Evolutionary conservation across 23 tunicate genomes (phyloP).

Genomic region (Ciona savignyi): DNA sequence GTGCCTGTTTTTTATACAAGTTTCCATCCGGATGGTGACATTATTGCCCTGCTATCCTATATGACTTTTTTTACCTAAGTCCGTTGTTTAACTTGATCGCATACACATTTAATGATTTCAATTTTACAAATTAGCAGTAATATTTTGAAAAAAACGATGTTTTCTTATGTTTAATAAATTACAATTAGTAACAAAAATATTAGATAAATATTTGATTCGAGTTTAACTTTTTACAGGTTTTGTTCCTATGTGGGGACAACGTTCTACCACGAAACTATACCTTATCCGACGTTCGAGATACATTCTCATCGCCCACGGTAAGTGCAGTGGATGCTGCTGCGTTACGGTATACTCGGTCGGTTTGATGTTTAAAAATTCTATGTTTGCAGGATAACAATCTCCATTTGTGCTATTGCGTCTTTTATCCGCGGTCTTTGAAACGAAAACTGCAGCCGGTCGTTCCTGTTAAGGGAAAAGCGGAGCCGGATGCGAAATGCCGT

Average conservation of each 20-base stretch:
- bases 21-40: no score
- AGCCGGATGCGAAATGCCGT: not conserved
- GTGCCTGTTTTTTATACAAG: no score
- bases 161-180: no score
- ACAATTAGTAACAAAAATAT: no score
- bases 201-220: no score
- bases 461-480: not conserved
- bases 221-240: slow-evolving; percentile 58
- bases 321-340: slow-evolving; percentile 4
- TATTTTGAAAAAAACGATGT: no score
- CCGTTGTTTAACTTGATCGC: no score
- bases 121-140: no score
- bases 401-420: slow-evolving; percentile 21
- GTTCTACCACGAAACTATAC: slow-evolving; percentile 39
- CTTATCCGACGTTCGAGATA: slow-evolving; percentile 45
- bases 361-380: not conserved
- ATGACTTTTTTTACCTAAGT: no score
- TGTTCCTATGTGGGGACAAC: slow-evolving; percentile 39
- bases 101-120: no score
- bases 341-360: not conserved
- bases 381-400: slow-evolving; percentile 21
- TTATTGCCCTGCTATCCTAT: no score
- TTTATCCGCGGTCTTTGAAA: slow-evolving; percentile 6
- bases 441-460: slow-evolving; percentile 2
- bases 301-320: slow-evolving; percentile 49